Conservation (phyloP, 2,797 vertebrate species). For the Dendrocincla fuliginosa region DNA sequence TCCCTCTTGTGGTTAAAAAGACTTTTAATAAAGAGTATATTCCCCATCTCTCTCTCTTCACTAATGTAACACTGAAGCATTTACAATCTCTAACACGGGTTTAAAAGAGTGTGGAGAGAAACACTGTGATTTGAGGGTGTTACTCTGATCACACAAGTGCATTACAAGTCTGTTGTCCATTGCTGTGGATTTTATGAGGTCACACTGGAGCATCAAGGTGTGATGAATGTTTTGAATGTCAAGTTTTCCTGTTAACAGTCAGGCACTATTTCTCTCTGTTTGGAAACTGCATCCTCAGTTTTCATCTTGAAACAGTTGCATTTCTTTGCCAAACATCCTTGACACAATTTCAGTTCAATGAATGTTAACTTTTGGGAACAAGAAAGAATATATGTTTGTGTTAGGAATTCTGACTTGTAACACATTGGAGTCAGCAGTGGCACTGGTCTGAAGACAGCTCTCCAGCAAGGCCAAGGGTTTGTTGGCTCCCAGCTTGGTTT, state of each 20-base stretch:
- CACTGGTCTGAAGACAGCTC: background rate
- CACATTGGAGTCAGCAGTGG: background rate
- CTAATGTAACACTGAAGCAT: background rate
- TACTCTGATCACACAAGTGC: background rate
- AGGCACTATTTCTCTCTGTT: background rate
- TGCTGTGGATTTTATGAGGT: background rate
- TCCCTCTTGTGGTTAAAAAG: constrained; percentile 58
- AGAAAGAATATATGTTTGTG: background rate
- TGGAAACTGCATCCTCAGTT: background rate
- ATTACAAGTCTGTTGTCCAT: background rate
- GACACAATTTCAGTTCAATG: background rate
- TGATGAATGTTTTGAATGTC: background rate
- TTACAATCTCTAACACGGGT: background rate
- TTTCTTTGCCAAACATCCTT: background rate
- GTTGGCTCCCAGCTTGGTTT: background rate
- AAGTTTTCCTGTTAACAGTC: background rate
- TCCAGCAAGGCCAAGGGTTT: background rate
- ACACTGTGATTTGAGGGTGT: background rate
- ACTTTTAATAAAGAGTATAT: background rate
- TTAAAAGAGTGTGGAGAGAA: background rate
- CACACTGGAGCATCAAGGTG: background rate
- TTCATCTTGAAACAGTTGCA: background rate
- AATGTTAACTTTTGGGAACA: background rate
- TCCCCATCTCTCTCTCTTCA: background rate
- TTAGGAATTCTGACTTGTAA: background rate